These are phyloP conservation scores for Thalpophila matura DNA, from an alignment of 2,888 invertebrate species.

Conservation along the genomic window DNA sequence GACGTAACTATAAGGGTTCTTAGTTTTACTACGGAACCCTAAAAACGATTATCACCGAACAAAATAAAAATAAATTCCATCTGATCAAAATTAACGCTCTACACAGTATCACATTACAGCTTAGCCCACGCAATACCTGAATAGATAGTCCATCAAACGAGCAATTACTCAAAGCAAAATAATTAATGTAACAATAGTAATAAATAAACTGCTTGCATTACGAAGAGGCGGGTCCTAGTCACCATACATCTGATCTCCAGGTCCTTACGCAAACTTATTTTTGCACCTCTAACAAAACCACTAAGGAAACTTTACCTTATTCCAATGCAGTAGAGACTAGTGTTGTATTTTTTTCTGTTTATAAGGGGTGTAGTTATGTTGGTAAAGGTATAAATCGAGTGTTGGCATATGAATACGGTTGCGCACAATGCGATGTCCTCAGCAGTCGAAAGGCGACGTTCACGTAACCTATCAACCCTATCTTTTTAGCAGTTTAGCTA, in stretches of 20 bases:
- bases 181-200: constrained; percentile 81
- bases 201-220: constrained; percentile 80
- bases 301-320: constrained; percentile 5
- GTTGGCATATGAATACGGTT: constrained; percentile 86
- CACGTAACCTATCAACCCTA: constrained; percentile 76
- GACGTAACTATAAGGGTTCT: no score
- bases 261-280: constrained; percentile 21
- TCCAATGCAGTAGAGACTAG: neutral
- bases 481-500: constrained; percentile 70
- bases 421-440: constrained; percentile 80
- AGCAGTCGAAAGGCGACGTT: constrained; percentile 62
- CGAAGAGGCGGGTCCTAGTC: constrained; percentile 71
- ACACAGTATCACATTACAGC: constrained; percentile 57
- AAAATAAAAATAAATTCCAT: constrained; percentile 12
- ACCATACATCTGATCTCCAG: constrained; percentile 76
- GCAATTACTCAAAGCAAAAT: constrained; percentile 84
- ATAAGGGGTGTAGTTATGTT: constrained; percentile 37
- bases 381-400: constrained; percentile 81
- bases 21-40: no score
- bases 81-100: constrained; percentile 11
- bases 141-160: constrained; percentile 71
- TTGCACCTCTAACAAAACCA: neutral
- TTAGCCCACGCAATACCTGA: constrained; percentile 56
- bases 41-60: no score
- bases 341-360: neutral